Evolutionary conservation across 2,113 vertebrate genomes (phyloP), one percentile per base, ranked within the genome.

Genomic region (Mormyrus lacerda): DNA sequence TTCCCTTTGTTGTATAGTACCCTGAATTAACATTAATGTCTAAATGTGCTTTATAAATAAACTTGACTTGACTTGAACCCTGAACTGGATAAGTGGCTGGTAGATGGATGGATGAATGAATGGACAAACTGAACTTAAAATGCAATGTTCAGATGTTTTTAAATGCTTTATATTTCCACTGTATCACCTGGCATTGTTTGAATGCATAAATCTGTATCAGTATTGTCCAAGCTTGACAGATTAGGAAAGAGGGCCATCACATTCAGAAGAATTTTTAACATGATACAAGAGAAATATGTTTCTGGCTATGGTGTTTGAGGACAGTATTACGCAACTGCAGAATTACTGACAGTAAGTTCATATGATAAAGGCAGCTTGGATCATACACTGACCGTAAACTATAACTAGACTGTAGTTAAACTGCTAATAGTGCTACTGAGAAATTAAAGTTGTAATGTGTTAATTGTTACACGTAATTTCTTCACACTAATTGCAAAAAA

Each of bases 401-500:
- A 13, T 5, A 76, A 76, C 4, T 76, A 35, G 11, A 35, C 4
- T 11, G 2, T 13, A 17, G 31, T 76, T 76, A 76, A 15, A 35
- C 31, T 76, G 13, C 69, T 76, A 76, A 39, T 8, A 76, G 31
- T 76, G 31, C 69, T 5, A 39, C 5, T 76, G 27, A 39, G 27
- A 79, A 79, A 79, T 79, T 39, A 15, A 76, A 31, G 69, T 35
- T 76, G 69, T 76, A 76, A 76, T 73, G 13, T 73, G 65, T 45
- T 44, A 0, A 84, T 45, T 45, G 9, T 47, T 90, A 88, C 91
- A 91, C 85, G 90, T 92, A 91, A 91, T 91, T 69, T 85, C 90
- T 91, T 47, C 83, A 88, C 48, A 87, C 69, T 85, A 83, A 76
- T 7, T 42, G 1, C 15, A 76, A 89, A 79, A 73, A 73, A 89